Conservation (phyloP, 2,888 invertebrate species). For the Unio pictorum region DNA sequence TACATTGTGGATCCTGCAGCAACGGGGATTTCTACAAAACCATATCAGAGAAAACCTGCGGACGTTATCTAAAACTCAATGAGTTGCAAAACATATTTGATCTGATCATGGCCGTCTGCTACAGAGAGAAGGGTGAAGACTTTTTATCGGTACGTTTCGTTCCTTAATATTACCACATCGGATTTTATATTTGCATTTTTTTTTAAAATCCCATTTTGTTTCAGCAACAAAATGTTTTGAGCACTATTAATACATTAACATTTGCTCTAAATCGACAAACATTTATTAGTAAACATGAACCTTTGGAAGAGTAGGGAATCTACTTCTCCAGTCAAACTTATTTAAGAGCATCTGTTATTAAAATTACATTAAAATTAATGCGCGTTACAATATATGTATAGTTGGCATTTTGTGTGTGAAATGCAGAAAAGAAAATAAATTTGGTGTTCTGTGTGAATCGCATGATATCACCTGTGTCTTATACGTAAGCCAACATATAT, state of each 20-base stretch:
- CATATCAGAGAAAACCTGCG: conserved; percentile 52
- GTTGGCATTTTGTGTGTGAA: too few relatives aligned
- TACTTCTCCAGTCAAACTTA: too few relatives aligned
- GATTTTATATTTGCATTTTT: too few relatives aligned
- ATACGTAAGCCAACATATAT: neutral
- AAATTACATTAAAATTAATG: too few relatives aligned
- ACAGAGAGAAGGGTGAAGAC: conserved; percentile 58
- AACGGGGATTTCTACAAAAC: conserved; percentile 46
- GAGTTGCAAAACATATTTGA: conserved; percentile 62
- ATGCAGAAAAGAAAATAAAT: too few relatives aligned
- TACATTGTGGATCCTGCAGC: conserved; percentile 32
- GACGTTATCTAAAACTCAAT: conserved; percentile 55
- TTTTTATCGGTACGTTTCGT: conserved; percentile 36
- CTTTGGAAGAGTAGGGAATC: too few relatives aligned
- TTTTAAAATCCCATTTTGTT: neutral
- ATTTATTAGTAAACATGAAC: too few relatives aligned
- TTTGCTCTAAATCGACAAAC: too few relatives aligned
- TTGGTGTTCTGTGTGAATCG: too few relatives aligned
- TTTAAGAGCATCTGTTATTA: too few relatives aligned
- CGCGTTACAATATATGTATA: too few relatives aligned
- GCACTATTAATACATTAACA: too few relatives aligned
- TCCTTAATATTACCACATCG: neutral
- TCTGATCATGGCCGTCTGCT: conserved; percentile 67
- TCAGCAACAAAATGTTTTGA: neutral
- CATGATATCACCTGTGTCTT: neutral